Evolutionary conservation across 2,888 invertebrate species (phyloP).

Genomic region (Agonopterix arenella): DNA sequence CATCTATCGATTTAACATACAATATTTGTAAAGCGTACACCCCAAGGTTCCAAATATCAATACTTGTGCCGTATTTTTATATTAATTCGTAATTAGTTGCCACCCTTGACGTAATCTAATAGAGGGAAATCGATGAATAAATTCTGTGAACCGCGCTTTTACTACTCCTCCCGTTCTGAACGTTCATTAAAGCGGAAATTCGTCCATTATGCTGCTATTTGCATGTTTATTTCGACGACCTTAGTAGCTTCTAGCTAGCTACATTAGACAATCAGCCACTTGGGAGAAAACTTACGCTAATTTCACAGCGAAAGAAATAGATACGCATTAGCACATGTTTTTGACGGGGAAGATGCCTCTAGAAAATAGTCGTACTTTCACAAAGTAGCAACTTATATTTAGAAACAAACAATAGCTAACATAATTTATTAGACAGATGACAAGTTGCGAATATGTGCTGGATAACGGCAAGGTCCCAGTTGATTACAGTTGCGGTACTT

Average conservation of each 20-base stretch:
- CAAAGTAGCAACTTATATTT: too few species aligned
- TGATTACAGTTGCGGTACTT: conserved; percentile 9
- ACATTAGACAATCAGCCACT: too few species aligned
- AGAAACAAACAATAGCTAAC: neutral
- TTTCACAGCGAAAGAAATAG: too few species aligned
- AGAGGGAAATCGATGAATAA: conserved; percentile 49
- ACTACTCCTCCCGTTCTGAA: conserved; percentile 18
- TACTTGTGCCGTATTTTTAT: neutral
- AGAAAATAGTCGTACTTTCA: too few species aligned
- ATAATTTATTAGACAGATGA: conserved; percentile 7
- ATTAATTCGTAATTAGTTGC: too few species aligned
- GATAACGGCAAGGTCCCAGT: conserved; percentile 5
- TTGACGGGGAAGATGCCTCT: too few species aligned
- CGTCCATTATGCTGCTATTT: conserved; percentile 16
- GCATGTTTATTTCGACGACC: conserved; percentile 12
- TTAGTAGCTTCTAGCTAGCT: neutral
- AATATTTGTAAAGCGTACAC: neutral
- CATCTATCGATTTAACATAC: neutral
- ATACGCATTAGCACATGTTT: too few species aligned
- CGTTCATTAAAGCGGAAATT: conserved; percentile 27
- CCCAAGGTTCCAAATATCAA: neutral
- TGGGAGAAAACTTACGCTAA: too few species aligned
- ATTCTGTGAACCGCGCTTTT: conserved; percentile 29
- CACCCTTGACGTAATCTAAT: conserved; percentile 26
- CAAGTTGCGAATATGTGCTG: conserved; percentile 3